Conservation (phyloP, 2,888 invertebrate genomes). For the Scelioninae gen. 2 region DNA sequence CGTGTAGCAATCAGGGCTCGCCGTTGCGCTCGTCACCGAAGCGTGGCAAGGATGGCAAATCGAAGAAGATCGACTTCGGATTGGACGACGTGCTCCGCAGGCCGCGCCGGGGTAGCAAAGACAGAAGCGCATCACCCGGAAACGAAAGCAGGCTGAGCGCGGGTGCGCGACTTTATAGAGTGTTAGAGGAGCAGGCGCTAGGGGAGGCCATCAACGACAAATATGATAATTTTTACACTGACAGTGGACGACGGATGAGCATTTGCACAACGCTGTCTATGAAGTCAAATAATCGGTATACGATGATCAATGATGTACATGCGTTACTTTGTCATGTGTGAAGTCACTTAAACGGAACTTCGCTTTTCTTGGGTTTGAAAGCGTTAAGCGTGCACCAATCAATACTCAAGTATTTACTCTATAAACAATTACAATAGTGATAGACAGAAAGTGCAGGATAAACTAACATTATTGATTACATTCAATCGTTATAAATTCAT, state of each 20-base stretch:
- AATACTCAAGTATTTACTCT: neutral
- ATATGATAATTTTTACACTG: constrained; percentile 68
- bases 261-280: constrained; percentile 67
- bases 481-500: no score
- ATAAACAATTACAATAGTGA: no score
- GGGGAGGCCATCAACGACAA: constrained; percentile 70
- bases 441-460: no score
- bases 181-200: constrained; percentile 73
- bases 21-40: constrained; percentile 70
- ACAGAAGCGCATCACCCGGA: constrained; percentile 63
- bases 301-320: constrained; percentile 35
- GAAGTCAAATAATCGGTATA: constrained; percentile 69
- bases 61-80: constrained; percentile 59
- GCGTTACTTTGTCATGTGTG: constrained; percentile 44
- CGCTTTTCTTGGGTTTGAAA: constrained; percentile 33
- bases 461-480: no score
- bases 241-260: constrained; percentile 65
- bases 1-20: constrained; percentile 69
- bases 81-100: constrained; percentile 65
- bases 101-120: constrained; percentile 65
- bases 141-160: constrained; percentile 70
- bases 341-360: constrained; percentile 19
- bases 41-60: constrained; percentile 65
- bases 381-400: constrained; percentile 7
- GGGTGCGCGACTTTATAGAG: constrained; percentile 73